A percentile compares a stretch with the other conserved stretches of the same genome.
Evolutionary conservation across 2,888 invertebrate species (phyloP).

Genomic region (Volucella inanis): DNA sequence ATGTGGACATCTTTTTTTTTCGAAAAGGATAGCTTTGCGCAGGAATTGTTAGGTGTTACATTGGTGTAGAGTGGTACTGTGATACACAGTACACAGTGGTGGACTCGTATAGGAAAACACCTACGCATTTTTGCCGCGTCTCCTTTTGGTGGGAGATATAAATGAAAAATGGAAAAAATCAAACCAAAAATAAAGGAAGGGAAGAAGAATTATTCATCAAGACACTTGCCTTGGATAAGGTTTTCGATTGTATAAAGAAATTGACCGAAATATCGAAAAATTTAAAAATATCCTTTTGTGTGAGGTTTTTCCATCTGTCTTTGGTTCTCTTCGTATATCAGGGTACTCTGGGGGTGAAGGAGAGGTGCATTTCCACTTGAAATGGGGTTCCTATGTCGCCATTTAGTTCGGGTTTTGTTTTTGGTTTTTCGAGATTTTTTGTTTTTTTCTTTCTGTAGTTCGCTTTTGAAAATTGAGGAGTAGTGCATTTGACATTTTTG

Average conservation of each 20-base stretch:
- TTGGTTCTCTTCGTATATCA: background rate
- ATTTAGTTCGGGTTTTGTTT: background rate
- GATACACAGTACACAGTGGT: no score
- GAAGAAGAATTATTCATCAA: no score
- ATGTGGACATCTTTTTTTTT: slow-evolving; percentile 12
- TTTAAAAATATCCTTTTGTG: slow-evolving; percentile 50
- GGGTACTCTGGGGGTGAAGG: background rate
- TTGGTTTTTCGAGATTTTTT: background rate
- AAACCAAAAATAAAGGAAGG: background rate
- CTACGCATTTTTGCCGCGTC: slow-evolving; percentile 54
- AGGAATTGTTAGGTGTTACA: slow-evolving; percentile 48
- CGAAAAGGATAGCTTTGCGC: slow-evolving; percentile 43
- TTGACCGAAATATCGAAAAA: slow-evolving; percentile 44
- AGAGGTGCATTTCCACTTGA: background rate
- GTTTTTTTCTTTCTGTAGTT: background rate
- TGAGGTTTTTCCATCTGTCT: slow-evolving; percentile 7
- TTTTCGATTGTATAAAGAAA: background rate
- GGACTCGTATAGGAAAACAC: slow-evolving; percentile 18
- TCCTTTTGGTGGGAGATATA: slow-evolving; percentile 12
- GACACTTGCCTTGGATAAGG: no score
- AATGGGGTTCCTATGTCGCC: slow-evolving; percentile 1
- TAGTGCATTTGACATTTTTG: slow-evolving; percentile 58
- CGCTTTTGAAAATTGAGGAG: slow-evolving; percentile 7
- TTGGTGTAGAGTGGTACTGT: slow-evolving; percentile 1
- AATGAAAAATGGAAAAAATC: background rate